phyloP scores from a whole-genome alignment of 1,140 invertebrate species.

The Theocolax elegans region DNA sequence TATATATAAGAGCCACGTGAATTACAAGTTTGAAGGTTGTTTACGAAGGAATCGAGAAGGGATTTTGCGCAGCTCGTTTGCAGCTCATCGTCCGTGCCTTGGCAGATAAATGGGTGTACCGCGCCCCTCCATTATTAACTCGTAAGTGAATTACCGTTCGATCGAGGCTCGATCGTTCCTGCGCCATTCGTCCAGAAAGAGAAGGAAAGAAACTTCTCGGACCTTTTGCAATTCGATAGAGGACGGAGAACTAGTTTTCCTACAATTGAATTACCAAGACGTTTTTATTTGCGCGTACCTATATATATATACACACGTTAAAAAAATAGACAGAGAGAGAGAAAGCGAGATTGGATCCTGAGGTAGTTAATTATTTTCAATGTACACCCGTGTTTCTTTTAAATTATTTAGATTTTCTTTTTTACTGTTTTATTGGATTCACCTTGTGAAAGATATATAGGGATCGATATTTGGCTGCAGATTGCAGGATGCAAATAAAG shows the following conservation, averaged over 20 bases:
- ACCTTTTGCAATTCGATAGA: too few species aligned
- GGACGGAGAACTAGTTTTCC: too few species aligned
- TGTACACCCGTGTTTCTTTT: too few species aligned
- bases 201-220: too few species aligned
- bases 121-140: constrained; percentile 64
- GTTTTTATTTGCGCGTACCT: constrained; percentile 27
- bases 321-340: neutral
- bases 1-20: constrained; percentile 4
- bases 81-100: constrained; percentile 22
- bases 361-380: too few species aligned
- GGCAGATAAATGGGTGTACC: constrained; percentile 60
- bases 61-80: constrained; percentile 18
- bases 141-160: constrained; percentile 67
- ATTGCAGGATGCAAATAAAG: too few species aligned
- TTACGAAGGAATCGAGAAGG: constrained; percentile 10
- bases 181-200: too few species aligned
- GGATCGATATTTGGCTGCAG: too few species aligned
- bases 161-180: constrained; percentile 62
- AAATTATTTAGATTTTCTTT: too few species aligned
- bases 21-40: constrained; percentile 16
- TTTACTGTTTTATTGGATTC: too few species aligned
- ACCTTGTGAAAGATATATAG: too few species aligned
- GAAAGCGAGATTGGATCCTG: neutral
- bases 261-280: too few species aligned
- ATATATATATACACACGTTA: constrained; percentile 23